Percentiles rank a stretch among this genome's conserved stretches.
phyloP scores from a whole-genome alignment of 2,797 vertebrate genomes.

The Melanotaenia nigrans region DNA sequence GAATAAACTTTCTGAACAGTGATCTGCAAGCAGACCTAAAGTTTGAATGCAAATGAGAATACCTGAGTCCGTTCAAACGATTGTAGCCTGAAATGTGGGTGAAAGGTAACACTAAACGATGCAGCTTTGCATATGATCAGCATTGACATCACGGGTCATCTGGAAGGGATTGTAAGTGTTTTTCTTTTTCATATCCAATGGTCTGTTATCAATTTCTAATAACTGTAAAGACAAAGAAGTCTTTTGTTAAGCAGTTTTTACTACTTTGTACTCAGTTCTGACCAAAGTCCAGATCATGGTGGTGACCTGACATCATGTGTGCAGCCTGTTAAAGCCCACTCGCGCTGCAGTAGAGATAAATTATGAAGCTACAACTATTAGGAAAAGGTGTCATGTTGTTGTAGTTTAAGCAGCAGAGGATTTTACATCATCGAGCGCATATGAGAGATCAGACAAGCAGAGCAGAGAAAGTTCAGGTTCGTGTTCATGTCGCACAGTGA shows the following conservation, averaged over 20 bases:
- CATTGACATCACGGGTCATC: slow-evolving; percentile 34
- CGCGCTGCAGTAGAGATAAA: slow-evolving; percentile 9
- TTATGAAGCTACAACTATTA: slow-evolving; percentile 36
- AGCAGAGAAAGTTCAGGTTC: slow-evolving; percentile 15
- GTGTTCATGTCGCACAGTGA: not conserved
- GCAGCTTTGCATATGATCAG: slow-evolving; percentile 6
- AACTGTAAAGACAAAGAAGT: not conserved
- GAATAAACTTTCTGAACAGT: not conserved
- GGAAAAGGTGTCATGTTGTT: slow-evolving; percentile 35
- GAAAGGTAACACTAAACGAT: not conserved
- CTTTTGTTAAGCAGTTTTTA: not conserved
- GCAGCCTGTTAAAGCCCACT: not conserved
- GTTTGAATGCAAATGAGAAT: not conserved
- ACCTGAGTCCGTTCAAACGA: not conserved
- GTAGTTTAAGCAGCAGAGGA: slow-evolving; percentile 20
- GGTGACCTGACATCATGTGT: not conserved
- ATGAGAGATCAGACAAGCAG: slow-evolving; percentile 44
- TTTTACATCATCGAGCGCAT: slow-evolving; percentile 39
- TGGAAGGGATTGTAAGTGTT: slow-evolving; percentile 15
- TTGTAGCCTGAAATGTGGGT: not conserved
- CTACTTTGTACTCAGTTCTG: not conserved
- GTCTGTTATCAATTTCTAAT: not conserved
- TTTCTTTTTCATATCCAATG: not conserved
- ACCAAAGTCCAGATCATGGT: not conserved
- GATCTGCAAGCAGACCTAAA: not conserved